phyloP scores from a whole-genome alignment of 2,797 vertebrate species.

The Loriculus beryllinus region DNA sequence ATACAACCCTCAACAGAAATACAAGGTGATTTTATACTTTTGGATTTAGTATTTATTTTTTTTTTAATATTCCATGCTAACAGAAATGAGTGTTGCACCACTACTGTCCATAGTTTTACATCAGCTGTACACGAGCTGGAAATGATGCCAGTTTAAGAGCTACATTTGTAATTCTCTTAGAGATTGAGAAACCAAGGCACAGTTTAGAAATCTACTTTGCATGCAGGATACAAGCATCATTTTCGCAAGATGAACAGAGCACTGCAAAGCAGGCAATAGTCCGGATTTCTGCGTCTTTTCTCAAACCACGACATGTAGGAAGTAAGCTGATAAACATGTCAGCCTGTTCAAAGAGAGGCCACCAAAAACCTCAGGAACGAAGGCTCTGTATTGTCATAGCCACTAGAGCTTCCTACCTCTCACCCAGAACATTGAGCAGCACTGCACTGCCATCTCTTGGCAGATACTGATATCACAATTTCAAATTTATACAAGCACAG shows the following conservation, averaged over 20 bases:
- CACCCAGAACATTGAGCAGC: not conserved
- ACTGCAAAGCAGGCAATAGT: not conserved
- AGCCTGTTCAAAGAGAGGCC: not conserved
- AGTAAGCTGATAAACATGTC: not conserved
- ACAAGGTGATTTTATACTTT: not conserved
- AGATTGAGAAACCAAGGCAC: not conserved
- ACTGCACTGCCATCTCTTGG: conserved; percentile 70
- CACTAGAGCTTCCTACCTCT: not conserved
- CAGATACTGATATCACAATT: not conserved
- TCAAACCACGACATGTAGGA: rapidly evolving
- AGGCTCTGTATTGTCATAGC: not conserved
- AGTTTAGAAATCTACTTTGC: rapidly evolving
- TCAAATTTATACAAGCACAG: not conserved
- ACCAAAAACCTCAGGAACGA: not conserved
- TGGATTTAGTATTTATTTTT: not conserved
- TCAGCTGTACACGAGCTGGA: not conserved
- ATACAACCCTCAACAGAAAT: not conserved
- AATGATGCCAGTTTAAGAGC: rapidly evolving
- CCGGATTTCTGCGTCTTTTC: not conserved
- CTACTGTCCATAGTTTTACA: not conserved
- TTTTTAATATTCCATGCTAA: not conserved
- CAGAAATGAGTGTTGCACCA: not conserved
- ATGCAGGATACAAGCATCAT: rapidly evolving
- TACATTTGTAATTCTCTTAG: not conserved
- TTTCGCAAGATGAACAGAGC: not conserved